Evolutionary conservation across 2,888 invertebrate species (phyloP).

Genomic region (Drosophila phalerata): DNA sequence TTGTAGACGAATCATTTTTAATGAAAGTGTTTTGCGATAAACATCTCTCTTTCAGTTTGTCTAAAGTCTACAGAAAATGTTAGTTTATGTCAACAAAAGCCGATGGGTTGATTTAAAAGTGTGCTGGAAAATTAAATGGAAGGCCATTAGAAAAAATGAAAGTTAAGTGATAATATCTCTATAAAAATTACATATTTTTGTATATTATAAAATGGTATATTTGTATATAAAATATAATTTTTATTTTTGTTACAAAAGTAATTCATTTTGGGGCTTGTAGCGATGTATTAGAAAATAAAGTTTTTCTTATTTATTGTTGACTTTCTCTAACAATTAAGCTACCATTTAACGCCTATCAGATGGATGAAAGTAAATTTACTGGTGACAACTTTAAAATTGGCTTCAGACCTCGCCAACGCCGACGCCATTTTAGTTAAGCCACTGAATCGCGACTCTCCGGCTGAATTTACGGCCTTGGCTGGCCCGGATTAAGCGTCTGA

Average conservation of each 20-base stretch:
- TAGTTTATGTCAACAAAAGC: slow-evolving; percentile 5
- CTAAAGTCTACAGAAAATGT: neutral
- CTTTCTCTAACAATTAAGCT: slow-evolving; percentile 26
- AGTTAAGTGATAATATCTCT: neutral
- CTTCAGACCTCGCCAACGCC: slow-evolving; percentile 33
- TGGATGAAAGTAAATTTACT: slow-evolving; percentile 32
- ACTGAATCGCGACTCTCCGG: slow-evolving; percentile 50
- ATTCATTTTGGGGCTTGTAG: too few species aligned
- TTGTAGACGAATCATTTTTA: slow-evolving; percentile 44
- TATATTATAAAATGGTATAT: too few species aligned
- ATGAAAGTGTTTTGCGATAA: slow-evolving; percentile 55
- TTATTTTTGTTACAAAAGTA: too few species aligned
- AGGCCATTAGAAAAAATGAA: neutral
- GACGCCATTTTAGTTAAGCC: slow-evolving; percentile 55
- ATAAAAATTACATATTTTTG: neutral
- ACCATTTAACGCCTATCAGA: slow-evolving; percentile 37
- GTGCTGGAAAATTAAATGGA: slow-evolving; percentile 2
- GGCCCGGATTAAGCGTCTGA: slow-evolving; percentile 53
- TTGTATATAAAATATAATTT: too few species aligned
- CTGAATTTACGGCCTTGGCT: slow-evolving; percentile 62
- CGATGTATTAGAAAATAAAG: too few species aligned
- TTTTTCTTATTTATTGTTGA: neutral
- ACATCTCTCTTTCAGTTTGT: slow-evolving; percentile 16
- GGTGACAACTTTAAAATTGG: slow-evolving; percentile 64
- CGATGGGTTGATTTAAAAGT: slow-evolving; percentile 7